A percentile compares a stretch with the other conserved stretches of the same genome.
Evolutionary conservation across 2,797 vertebrate species (phyloP).

Genomic region (Mallotus villosus): DNA sequence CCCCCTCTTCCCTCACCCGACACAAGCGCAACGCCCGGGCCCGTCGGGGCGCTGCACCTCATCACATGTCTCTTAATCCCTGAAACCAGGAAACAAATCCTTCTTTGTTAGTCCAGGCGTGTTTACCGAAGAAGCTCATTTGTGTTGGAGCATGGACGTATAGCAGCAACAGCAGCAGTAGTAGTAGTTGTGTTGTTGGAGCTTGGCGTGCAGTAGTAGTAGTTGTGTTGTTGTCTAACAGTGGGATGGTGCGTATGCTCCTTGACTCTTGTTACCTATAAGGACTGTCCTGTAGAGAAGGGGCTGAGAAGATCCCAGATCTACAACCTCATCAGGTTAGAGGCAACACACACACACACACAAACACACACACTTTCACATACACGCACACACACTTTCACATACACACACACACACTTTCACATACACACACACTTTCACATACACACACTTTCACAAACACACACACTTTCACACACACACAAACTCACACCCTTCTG

Average conservation of each 20-base stretch:
- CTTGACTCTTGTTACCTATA: constrained; percentile 76
- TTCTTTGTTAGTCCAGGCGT: constrained; percentile 56
- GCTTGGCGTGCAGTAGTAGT: not conserved
- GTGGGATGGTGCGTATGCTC: constrained; percentile 24
- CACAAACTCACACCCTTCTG: too few species aligned
- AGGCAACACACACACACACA: constrained; percentile 24
- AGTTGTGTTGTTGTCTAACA: constrained; percentile 10
- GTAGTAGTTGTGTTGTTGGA: constrained; percentile 6
- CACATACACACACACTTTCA: not conserved
- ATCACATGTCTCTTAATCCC: constrained; percentile 65
- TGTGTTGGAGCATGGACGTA: constrained; percentile 23
- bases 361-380: not conserved
- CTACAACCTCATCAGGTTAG: constrained; percentile 86
- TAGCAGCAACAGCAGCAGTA: constrained; percentile 1
- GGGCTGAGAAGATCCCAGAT: constrained; percentile 75
- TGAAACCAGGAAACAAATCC: constrained; percentile 58
- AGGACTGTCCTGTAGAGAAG: constrained; percentile 74
- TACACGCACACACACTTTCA: too few species aligned
- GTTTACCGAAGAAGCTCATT: constrained; percentile 50
- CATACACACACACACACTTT: not conserved
- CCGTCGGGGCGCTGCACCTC: constrained; percentile 13
- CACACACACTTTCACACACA: not conserved
- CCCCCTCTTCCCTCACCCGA: too few species aligned
- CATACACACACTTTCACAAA: too few species aligned
- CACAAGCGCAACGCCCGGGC: not conserved